Evolutionary conservation across 1,140 invertebrate genomes (phyloP), one percentile per base, ranked within the genome.

Genomic region (Mesaphorura yosii): DNA sequence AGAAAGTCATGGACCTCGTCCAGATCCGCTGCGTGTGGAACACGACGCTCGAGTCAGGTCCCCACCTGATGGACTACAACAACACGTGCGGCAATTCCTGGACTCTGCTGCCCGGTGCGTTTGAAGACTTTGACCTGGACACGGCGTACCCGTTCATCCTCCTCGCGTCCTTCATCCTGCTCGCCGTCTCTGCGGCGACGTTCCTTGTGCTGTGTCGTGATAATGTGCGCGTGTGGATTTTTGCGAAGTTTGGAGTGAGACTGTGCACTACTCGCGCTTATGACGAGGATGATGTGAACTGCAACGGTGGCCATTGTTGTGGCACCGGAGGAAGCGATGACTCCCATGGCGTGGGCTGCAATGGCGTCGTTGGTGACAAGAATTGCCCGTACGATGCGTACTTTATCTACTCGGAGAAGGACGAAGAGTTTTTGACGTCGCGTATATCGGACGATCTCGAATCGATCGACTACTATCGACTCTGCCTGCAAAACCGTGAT

Each of bases 371-470:
- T 55, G 72, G 75, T 42, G 64, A 66, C 15, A 48, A 58, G 19
- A 83, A 84, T 65, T 78, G 83, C 51, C 72, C 86, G 28, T 88
- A 86, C 68, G 88, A 91, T 65, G 87, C 85, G 39, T 91, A 88
- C 69, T 75, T 91, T 65, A 81, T 88, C 53, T 89, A 89, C 72
- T 86, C 84, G 69, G 80, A 83, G 60, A 81, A 86, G 67, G 87
- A 91, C 70, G 81, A 85, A 44, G 78, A 83, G 57, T 84, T 88
- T 61, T 80, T 88, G 3, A 75, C 80, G 15, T 75, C 85, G 63
- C 80, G 81, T 53, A 75, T 91, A 28, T 81, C 83, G 19, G 76
- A 83, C 0, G 82, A 85, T 63, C 69, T 93, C 50, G 87, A 92
- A 66, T 79, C 82, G 58, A 76, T 76, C 12, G 79, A 80, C 1